phyloP scores from a whole-genome alignment of 2,888 invertebrate genomes.

The Branchipolynoe longqiensis region DNA sequence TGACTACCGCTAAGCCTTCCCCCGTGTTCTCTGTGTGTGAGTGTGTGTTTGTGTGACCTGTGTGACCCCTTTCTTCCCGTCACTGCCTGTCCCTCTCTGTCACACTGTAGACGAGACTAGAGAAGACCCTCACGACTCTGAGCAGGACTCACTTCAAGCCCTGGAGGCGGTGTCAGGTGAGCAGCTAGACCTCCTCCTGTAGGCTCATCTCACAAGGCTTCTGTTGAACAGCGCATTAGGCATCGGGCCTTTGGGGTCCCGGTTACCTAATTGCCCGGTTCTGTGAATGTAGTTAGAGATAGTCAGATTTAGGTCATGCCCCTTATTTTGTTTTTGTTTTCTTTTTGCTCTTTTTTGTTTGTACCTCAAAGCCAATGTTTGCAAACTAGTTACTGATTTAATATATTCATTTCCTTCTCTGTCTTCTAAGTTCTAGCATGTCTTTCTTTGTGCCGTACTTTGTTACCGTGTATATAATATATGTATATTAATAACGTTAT shows the following conservation, averaged over 20 bases:
- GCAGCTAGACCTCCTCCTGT: too few species aligned
- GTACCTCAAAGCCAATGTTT: neutral
- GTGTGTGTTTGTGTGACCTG: neutral
- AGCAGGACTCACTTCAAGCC: constrained; percentile 23
- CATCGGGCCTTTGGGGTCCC: too few species aligned
- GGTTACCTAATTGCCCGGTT: too few species aligned
- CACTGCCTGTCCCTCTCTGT: constrained; percentile 1
- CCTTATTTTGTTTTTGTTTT: neutral
- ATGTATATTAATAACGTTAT: too few species aligned
- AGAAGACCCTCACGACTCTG: constrained; percentile 8
- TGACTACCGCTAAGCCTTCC: too few species aligned
- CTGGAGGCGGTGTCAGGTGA: constrained; percentile 25
- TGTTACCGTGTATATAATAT: neutral
- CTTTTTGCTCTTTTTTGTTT: neutral
- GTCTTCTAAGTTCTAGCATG: neutral
- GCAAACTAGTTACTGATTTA: neutral
- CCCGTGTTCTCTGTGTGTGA: neutral
- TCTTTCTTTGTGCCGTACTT: neutral
- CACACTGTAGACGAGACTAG: constrained; percentile 26
- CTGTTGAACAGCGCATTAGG: too few species aligned
- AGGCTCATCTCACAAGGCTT: too few species aligned
- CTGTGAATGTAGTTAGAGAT: too few species aligned
- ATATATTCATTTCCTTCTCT: too few species aligned
- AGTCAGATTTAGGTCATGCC: neutral
- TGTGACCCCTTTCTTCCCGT: neutral